Conservation (phyloP, 2,113 vertebrate species). For the Atrichornis clamosus region DNA sequence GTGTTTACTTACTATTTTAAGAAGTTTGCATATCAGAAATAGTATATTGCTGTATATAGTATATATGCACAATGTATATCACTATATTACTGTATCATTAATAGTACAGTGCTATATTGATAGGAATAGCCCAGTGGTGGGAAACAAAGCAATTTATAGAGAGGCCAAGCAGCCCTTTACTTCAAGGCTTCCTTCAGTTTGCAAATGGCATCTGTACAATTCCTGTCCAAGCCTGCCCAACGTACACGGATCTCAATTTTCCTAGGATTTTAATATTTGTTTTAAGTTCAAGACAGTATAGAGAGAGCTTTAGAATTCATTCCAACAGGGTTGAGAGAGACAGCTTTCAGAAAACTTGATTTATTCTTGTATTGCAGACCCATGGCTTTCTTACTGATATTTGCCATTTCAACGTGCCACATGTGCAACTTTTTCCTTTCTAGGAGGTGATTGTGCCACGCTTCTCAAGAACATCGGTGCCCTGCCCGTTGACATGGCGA, state of each 20-base stretch:
- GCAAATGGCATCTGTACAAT: not conserved
- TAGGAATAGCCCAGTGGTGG: not conserved
- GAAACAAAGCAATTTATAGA: not conserved
- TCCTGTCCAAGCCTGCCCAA: not conserved
- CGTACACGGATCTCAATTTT: not conserved
- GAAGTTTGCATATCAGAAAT: not conserved
- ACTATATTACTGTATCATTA: not conserved
- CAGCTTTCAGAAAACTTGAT: not conserved
- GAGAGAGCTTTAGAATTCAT: not conserved
- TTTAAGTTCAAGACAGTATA: not conserved
- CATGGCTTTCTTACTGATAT: not conserved
- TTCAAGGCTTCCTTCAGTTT: not conserved
- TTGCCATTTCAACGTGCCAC: not conserved
- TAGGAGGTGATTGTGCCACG: constrained; percentile 95
- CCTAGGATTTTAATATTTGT: not conserved
- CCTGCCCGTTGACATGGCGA: constrained; percentile 92
- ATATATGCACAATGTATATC: not conserved
- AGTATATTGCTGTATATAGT: not conserved
- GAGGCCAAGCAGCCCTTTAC: not conserved
- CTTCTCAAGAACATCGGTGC: constrained; percentile 96
- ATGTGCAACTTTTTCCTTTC: not conserved
- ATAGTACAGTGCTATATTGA: not conserved
- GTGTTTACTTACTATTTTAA: not conserved
- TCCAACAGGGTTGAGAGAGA: not conserved
- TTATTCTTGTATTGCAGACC: not conserved